phyloP scores from a whole-genome alignment of 2,113 vertebrate genomes.

The Embiotoca jacksoni region DNA sequence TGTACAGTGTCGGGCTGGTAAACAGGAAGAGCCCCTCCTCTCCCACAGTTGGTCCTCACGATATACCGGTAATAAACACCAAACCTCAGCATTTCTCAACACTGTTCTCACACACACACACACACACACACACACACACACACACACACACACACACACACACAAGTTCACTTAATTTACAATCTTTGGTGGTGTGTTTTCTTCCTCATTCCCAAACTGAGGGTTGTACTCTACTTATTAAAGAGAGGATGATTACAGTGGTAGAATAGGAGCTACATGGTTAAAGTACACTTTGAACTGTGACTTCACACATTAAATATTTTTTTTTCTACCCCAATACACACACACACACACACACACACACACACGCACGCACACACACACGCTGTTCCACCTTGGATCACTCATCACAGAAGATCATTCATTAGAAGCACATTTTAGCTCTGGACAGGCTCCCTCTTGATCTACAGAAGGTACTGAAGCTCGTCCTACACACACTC shows the following conservation, averaged over 20 bases:
- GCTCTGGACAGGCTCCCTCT: slow-evolving; percentile 22
- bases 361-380: neutral
- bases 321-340: slow-evolving; percentile 11
- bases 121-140: neutral
- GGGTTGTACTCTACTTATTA: neutral
- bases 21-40: slow-evolving; percentile 53
- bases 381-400: neutral
- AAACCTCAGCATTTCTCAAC: slow-evolving; percentile 73
- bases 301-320: slow-evolving; percentile 18
- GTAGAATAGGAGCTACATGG: neutral
- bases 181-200: slow-evolving; percentile 27
- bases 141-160: too few relatives aligned
- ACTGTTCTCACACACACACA: slow-evolving; percentile 42
- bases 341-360: slow-evolving; percentile 8
- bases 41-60: slow-evolving; percentile 65
- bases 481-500: neutral
- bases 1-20: slow-evolving; percentile 42
- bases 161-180: slow-evolving; percentile 2
- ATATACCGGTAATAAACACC: slow-evolving; percentile 70
- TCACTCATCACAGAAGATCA: slow-evolving; percentile 44
- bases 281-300: slow-evolving; percentile 20
- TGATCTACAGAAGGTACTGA: slow-evolving; percentile 9
- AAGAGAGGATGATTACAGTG: slow-evolving; percentile 3
- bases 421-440: slow-evolving; percentile 45
- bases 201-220: slow-evolving; percentile 9